These are phyloP conservation scores for Ornithoptera priamus DNA, from an alignment of 2,888 invertebrate genomes.

Conservation along the genomic window DNA sequence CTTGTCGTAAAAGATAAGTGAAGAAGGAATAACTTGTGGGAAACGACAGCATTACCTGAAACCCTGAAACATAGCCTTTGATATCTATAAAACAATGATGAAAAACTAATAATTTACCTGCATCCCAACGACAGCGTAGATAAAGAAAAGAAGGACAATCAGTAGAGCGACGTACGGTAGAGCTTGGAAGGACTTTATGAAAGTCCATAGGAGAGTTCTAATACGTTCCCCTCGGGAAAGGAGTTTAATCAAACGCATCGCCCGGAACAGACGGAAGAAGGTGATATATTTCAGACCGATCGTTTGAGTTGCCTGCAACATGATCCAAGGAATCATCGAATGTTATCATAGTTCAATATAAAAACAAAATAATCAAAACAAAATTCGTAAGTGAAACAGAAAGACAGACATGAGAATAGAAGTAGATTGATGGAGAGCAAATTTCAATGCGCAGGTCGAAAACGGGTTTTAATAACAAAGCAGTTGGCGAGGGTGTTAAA, in stretches of 20 bases:
- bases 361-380: conserved; percentile 1
- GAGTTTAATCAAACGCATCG: conserved; percentile 98
- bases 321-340: neutral
- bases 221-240: conserved; percentile 98
- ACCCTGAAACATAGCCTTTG: too few relatives aligned
- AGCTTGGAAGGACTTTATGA: conserved; percentile 99
- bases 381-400: neutral
- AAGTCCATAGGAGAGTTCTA: conserved; percentile 98
- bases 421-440: neutral
- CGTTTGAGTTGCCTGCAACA: conserved; percentile 46
- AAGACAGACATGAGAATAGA: neutral
- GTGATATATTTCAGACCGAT: conserved; percentile 81
- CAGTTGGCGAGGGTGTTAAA: neutral
- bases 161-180: conserved; percentile 98
- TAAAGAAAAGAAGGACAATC: conserved; percentile 99
- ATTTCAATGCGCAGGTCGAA: neutral
- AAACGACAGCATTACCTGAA: too few relatives aligned
- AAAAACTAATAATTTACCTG: conserved; percentile 82
- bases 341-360: neutral
- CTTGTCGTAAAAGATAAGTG: too few relatives aligned
- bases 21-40: too few relatives aligned
- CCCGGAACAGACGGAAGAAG: conserved; percentile 94
- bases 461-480: neutral
- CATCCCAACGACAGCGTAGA: conserved; percentile 99
- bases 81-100: too few relatives aligned